These are phyloP conservation scores for Drosophila ogumai DNA, from an alignment of 1,140 invertebrate species.

Conservation along the genomic window DNA sequence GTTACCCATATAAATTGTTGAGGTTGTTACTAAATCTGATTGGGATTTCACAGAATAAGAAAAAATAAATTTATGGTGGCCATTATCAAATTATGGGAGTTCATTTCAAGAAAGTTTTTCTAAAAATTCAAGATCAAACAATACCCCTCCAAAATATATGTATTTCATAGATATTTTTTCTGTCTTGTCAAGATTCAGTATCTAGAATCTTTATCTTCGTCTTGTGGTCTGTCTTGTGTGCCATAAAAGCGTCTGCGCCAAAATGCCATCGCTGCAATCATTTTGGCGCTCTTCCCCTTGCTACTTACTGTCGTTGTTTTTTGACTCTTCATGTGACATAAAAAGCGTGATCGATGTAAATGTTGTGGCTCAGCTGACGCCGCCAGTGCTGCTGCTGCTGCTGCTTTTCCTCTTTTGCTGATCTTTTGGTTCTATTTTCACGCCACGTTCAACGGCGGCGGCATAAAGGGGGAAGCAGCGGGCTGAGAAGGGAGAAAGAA, in stretches of 20 bases:
- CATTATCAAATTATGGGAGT: not conserved
- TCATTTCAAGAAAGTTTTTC: not conserved
- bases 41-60: not conserved
- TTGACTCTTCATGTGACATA: conserved; percentile 74
- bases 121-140: not conserved
- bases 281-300: conserved; percentile 19
- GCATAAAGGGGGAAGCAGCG: not conserved
- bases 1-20: too few relatives aligned
- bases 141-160: not conserved
- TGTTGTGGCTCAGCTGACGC: conserved; percentile 71
- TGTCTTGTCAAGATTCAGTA: not conserved
- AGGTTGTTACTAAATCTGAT: not conserved
- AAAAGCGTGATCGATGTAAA: conserved; percentile 83
- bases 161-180: not conserved
- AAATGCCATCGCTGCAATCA: conserved; percentile 53
- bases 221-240: conserved; percentile 24
- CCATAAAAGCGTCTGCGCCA: conserved; percentile 72
- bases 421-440: conserved; percentile 73
- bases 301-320: conserved; percentile 1
- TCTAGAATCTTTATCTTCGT: conserved; percentile 7
- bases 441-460: conserved; percentile 35
- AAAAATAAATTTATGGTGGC: not conserved
- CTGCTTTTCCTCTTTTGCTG: conserved; percentile 42
- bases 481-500: not conserved
- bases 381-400: conserved; percentile 12